phyloP scores from a whole-genome alignment of 2,888 invertebrate species.

The Aphrophora alni region DNA sequence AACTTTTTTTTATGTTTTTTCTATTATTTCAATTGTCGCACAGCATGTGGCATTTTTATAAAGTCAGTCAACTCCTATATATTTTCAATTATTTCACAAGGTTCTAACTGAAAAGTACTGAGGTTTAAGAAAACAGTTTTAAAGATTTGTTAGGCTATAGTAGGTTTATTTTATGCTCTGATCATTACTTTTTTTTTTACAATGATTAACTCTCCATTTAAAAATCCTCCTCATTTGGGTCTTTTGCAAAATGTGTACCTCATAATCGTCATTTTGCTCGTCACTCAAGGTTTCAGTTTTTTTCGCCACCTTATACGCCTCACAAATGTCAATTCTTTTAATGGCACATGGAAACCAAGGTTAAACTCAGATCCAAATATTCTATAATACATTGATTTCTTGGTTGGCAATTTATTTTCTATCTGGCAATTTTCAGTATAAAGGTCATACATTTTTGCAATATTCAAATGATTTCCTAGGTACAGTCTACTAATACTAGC shows the following conservation, averaged over 20 bases:
- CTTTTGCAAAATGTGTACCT: neutral
- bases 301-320: slow-evolving; percentile 15
- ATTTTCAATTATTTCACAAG: too few species aligned
- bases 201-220: too few species aligned
- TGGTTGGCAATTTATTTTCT: neutral
- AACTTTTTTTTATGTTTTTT: too few species aligned
- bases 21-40: too few species aligned
- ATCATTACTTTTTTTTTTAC: too few species aligned
- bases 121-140: too few species aligned
- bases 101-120: too few species aligned
- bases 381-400: slow-evolving; percentile 24
- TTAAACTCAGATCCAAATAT: slow-evolving; percentile 11
- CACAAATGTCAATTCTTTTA: neutral
- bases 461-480: slow-evolving; percentile 13
- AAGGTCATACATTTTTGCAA: slow-evolving; percentile 17
- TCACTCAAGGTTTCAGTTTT: slow-evolving; percentile 10
- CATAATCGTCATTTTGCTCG: slow-evolving; percentile 9
- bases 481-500: neutral
- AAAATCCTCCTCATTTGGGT: neutral
- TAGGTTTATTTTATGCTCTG: too few species aligned
- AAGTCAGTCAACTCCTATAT: too few species aligned
- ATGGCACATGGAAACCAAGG: neutral
- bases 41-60: too few species aligned
- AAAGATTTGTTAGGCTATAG: too few species aligned
- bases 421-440: slow-evolving; percentile 8